A percentile compares a stretch with the other conserved stretches of the same genome.
Evolutionary conservation across 1,140 invertebrate genomes (phyloP).

Genomic region (Tribolium madens): DNA sequence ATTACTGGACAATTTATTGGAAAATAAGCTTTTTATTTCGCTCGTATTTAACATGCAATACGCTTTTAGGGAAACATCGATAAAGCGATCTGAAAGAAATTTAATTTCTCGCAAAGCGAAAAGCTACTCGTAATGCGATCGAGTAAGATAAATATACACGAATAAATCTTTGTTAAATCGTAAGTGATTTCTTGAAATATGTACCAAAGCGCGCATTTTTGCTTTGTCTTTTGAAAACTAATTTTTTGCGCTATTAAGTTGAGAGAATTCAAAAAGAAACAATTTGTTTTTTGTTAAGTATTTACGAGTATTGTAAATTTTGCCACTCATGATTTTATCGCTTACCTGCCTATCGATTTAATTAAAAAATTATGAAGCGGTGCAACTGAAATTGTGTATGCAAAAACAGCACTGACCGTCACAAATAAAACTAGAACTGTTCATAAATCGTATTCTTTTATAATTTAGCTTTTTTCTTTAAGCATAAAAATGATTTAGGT

Average conservation of each 20-base stretch:
- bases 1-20: not conserved
- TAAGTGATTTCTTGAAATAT: slow-evolving; percentile 4
- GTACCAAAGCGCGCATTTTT: not conserved
- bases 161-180: slow-evolving; percentile 23
- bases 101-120: slow-evolving; percentile 30
- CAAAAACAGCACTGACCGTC: not conserved
- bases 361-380: not conserved
- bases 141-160: slow-evolving; percentile 17
- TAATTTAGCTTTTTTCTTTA: not conserved
- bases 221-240: not conserved
- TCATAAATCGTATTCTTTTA: not conserved
- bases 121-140: slow-evolving; percentile 9
- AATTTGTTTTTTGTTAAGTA: too few relatives aligned
- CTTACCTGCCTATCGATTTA: not conserved
- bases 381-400: not conserved
- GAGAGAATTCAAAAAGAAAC: too few relatives aligned
- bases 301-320: too few relatives aligned
- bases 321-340: not conserved
- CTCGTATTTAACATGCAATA: slow-evolving; percentile 10
- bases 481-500: not conserved
- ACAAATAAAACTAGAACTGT: not conserved
- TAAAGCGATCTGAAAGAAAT: slow-evolving; percentile 33
- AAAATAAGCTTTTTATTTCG: slow-evolving; percentile 14
- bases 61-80: slow-evolving; percentile 25
- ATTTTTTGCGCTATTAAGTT: not conserved